Evolutionary conservation across 2,888 invertebrate genomes (phyloP), one percentile per base, ranked within the genome.

Genomic region (Watsonalla binaria): DNA sequence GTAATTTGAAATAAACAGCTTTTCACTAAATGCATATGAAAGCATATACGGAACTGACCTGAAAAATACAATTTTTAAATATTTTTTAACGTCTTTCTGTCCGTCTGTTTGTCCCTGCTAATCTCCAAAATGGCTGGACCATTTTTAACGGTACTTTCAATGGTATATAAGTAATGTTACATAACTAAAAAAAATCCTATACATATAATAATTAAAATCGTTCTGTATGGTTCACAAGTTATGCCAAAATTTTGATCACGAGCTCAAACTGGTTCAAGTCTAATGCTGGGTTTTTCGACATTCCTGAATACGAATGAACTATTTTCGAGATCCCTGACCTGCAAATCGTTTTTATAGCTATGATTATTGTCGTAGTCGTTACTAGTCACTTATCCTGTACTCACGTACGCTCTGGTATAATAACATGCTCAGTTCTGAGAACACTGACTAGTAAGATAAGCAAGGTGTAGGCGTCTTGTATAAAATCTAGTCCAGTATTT

Each of bases 321-420:
- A 9, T 15, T 14, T 39, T 35, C 11, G 15, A 37, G 39, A 49
- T 37, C 39, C 49, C 37, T 49, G 49, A 49, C 49, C 49, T 49
- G 37, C 39, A 37, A 49, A 49, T 49, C 15, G 49, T 49, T 49
- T 15, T 49, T 37, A 49, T 49, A 37, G 49, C 39, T 14, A 39
- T 49, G 37, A 37, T 49, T 49, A 8, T 49, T 14, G 5, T 37
- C 14, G 24, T 49, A 49, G 37, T 6, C 48, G 48, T 11, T 39
- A 49, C 49, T 14, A 49, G 49, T 49, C 37, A 37, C 49, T 49
- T 37, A 15, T 37, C 24, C 49, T 49, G 9, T 49, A 14, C 49
- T 39, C 49, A 49, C 39, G 49, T 37, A 49, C 42, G 4, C 42
- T 11, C 11, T 11, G 49, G 35, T 37, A 37, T 14, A 13, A 37